Evolutionary conservation across 2,113 vertebrate species (phyloP), one percentile per base, ranked within the genome.

Genomic region (Carlito syrichta): DNA sequence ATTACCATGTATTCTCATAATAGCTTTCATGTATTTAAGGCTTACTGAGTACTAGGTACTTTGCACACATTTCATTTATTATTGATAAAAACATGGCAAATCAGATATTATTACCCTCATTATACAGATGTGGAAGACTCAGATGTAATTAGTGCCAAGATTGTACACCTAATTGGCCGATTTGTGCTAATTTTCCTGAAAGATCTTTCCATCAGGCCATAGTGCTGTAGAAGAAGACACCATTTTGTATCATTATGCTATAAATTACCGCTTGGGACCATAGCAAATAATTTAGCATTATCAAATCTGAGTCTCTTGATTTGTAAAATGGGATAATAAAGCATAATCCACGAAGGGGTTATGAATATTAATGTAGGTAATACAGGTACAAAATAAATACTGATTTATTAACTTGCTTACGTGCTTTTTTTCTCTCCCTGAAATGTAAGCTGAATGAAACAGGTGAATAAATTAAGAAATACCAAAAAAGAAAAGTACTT

Each of bases 401-500:
- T 94, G 84, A 92, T 40, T 89, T 79, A 86, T 66, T 94, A 87
- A 83, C 54, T 73, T 92, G 30, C 27, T 77, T 95, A 83, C 91
- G 43, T 86, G 6, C 76, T 93, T 93, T 17, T 76, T 94, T 89
- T 95, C 48, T 82, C 9, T 94, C 60, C 89, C 30, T 93, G 69
- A 95, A 97, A 82, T 82, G 20, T 94, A 87, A 86, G 52, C 45
- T 89, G 22, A 95, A 94, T 79, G n/a, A 86, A n/a, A 92, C 73
- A 96, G 58, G 38, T 78, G 6, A 62, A 94, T 95, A 96, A 90
- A 93, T 93, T 94, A 85, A 92, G 63, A 96, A 85, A 52, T 89
- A 84, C 56, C 11, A 74, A 93, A 94, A 92, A 66, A 78, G 84
- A 96, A 92, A 83, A 63, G 91, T 30, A 96, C 93, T 81, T 82